These are phyloP conservation scores for Xerus rutilus DNA, from an alignment of 2,797 vertebrate species.

Conservation along the genomic window DNA sequence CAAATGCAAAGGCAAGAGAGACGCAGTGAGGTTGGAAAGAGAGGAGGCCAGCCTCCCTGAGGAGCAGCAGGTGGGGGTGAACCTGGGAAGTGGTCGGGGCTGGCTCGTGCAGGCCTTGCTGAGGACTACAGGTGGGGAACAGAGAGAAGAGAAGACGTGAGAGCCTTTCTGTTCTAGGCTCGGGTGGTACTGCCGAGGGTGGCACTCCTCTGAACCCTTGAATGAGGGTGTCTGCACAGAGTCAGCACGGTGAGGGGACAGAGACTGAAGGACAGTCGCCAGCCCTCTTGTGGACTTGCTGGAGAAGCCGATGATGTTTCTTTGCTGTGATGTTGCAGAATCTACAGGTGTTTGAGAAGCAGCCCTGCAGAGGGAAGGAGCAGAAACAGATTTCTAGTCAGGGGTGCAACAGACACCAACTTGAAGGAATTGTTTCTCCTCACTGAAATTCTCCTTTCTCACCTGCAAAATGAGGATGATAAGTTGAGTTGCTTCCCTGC, in stretches of 20 bases:
- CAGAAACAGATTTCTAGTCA: background rate
- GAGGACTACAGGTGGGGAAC: background rate
- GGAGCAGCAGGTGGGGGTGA: background rate
- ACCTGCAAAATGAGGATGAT: background rate
- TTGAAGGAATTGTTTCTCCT: background rate
- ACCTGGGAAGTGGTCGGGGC: too few relatives aligned
- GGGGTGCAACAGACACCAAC: background rate
- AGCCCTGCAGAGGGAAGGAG: background rate
- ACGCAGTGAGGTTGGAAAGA: background rate
- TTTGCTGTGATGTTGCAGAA: background rate
- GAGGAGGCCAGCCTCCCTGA: background rate
- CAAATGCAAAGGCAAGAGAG: background rate
- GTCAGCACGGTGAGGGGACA: accelerated
- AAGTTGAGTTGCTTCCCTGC: background rate
- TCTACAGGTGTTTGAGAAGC: background rate
- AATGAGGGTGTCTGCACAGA: background rate
- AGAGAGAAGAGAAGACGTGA: too few relatives aligned
- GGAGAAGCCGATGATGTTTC: background rate
- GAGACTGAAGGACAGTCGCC: background rate
- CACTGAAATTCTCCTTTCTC: background rate
- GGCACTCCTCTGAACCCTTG: background rate
- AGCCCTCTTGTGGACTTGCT: background rate
- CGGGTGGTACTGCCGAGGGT: background rate
- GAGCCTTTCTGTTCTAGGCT: background rate
- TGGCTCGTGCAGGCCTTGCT: background rate